Percentiles rank a stretch among this genome's conserved stretches.
These are phyloP conservation scores for Megaustenia siamemsis DNA, from an alignment of 2,888 invertebrate genomes.

Conservation along the genomic window DNA sequence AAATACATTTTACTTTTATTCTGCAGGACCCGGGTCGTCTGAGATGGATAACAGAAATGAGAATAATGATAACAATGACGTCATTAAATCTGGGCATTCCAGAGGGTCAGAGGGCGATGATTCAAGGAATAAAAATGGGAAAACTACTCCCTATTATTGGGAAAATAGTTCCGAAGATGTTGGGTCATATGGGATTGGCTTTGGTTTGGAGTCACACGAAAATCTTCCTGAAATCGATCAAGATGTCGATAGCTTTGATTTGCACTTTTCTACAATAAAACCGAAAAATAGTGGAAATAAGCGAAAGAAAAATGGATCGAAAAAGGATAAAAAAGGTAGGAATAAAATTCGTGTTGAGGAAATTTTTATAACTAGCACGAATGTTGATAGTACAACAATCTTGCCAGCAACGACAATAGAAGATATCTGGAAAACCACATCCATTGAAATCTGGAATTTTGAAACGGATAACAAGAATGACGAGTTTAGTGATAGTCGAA, in stretches of 20 bases:
- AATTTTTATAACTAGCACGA: constrained; percentile 6
- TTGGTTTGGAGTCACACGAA: neutral
- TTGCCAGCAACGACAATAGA: constrained; percentile 34
- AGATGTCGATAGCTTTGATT: neutral
- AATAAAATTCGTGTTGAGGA: constrained; percentile 40
- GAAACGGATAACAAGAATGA: constrained; percentile 23
- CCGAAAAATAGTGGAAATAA: constrained; percentile 26
- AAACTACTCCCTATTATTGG: neutral
- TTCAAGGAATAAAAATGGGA: neutral
- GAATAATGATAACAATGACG: neutral
- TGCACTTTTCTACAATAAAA: constrained; percentile 36
- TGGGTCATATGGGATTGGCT: neutral
- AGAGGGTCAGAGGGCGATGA: neutral
- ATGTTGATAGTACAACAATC: constrained; percentile 39
- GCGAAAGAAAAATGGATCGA: constrained; percentile 53
- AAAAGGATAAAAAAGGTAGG: constrained; percentile 50
- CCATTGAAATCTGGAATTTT: constrained; percentile 51
- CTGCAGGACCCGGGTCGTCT: constrained; percentile 7
- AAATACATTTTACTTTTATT: neutral
- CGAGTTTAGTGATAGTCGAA: constrained; percentile 1
- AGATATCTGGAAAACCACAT: constrained; percentile 14
- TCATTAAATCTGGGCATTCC: neutral
- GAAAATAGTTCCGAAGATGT: neutral
- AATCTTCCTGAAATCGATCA: neutral
- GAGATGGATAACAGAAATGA: constrained; percentile 23